Evolutionary conservation across 2,113 vertebrate genomes (phyloP).

Genomic region (Hucho hucho): DNA sequence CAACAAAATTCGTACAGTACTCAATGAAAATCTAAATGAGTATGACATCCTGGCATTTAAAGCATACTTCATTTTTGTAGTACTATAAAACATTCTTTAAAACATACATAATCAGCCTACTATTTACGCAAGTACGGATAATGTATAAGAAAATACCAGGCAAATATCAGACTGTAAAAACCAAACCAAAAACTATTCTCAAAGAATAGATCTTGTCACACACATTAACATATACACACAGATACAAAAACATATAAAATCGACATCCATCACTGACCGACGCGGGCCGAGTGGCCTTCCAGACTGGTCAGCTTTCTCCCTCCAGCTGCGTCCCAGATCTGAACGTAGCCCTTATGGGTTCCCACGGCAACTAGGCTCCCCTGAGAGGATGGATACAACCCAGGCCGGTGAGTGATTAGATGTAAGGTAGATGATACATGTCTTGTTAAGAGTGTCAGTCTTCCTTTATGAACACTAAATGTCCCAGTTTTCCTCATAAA

Average conservation of each 20-base stretch:
- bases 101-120: no score
- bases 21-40: not conserved
- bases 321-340: conserved; percentile 81
- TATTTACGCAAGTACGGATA: no score
- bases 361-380: conserved; percentile 78
- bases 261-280: conserved; percentile 67
- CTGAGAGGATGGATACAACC: conserved; percentile 43
- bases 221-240: not conserved
- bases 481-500: not conserved
- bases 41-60: no score
- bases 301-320: conserved; percentile 78
- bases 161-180: no score
- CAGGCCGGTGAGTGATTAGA: not conserved
- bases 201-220: no score
- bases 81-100: no score
- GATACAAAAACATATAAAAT: not conserved
- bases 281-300: conserved; percentile 79
- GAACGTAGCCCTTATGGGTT: conserved; percentile 80
- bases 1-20: no score
- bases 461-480: not conserved
- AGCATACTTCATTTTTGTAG: no score
- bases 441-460: not conserved
- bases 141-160: no score
- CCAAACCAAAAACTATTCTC: no score
- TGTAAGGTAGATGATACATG: no score